Percentiles rank a stretch among this genome's conserved stretches.
These are phyloP conservation scores for Podocnemis expansa DNA, from an alignment of 2,113 vertebrate genomes.

Conservation along the genomic window DNA sequence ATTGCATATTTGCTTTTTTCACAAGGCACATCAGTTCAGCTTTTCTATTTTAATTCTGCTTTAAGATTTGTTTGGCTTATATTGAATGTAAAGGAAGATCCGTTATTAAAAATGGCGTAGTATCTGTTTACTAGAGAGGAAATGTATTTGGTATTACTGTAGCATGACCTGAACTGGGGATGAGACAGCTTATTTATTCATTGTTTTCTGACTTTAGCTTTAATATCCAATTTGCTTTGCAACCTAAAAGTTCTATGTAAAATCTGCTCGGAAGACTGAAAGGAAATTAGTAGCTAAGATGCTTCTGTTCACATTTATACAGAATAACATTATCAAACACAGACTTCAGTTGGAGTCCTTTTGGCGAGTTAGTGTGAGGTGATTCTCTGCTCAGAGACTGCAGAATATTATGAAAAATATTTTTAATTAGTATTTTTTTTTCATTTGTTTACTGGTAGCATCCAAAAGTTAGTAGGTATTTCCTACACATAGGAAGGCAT, in stretches of 20 bases:
- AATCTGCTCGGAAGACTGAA: background rate
- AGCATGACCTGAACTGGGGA: background rate
- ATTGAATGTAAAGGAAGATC: background rate
- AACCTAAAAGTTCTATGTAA: background rate
- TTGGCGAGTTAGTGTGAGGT: too few species aligned
- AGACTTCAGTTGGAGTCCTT: too few species aligned
- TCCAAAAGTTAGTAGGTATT: background rate
- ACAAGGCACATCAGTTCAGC: background rate
- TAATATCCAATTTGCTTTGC: background rate
- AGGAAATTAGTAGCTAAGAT: background rate
- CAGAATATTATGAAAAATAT: background rate
- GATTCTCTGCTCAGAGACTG: background rate
- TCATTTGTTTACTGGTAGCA: background rate
- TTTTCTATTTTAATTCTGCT: background rate
- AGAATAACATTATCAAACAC: too few species aligned
- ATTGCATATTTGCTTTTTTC: rapidly evolving
- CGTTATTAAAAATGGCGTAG: background rate
- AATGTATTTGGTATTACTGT: too few species aligned
- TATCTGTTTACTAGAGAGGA: background rate
- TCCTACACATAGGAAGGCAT: too few species aligned
- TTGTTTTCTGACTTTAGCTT: background rate
- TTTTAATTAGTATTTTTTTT: background rate
- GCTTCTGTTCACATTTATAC: background rate
- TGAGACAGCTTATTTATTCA: background rate
- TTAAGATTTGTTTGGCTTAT: background rate